Evolutionary conservation across 2,797 vertebrate genomes (phyloP), one percentile per base, ranked within the genome.

Genomic region (Acrossocheilus wenchowensis): DNA sequence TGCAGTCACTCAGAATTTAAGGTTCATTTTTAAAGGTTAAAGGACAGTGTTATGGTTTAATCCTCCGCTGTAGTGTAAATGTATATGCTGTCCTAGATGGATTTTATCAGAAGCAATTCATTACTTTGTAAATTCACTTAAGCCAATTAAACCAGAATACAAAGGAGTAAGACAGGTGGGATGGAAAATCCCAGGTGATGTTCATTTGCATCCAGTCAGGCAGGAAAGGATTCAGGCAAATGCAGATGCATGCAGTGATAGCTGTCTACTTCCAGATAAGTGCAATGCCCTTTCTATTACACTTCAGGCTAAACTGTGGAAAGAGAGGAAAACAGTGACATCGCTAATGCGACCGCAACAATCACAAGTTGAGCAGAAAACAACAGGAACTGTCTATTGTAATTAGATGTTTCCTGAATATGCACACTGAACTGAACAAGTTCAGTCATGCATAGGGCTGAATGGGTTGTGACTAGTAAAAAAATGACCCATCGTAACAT

Each of bases 181-280:
- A 64, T 50, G 89, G 89, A 86, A 89, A 88, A 90, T 88, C 83
- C 41, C 78, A 87, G 78, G 72, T 62, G 78, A 89, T 80, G 84
- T 75, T 52, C 36, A 91, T 91, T 90, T 90, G 82, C 82, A 85
- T 91, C 50, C 26, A 84, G 73, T 64, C 48, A 88, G 87, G 81
- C 87, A 91, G 90, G 91, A 90, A 91, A 80, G 11, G 72, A 81
- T 77, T 82, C 87, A 91, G 81, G 91, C 85, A 91, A 89, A 88
- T 91, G 36, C 73, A 57, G 81, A 86, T 82, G 85, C 52, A 84
- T 66, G 7, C 21, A 39, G 36, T 50, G 85, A 90, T 87, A 88
- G 50, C 21, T 23, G 30, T 30, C 43, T 26, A 71, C 73, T 30
- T 12, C 3, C 54, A 86, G 91, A 90, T 88, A 89, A 86, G 71